These are phyloP conservation scores for Tringa solitaria DNA, from an alignment of 2,113 vertebrate genomes.

Conservation along the genomic window DNA sequence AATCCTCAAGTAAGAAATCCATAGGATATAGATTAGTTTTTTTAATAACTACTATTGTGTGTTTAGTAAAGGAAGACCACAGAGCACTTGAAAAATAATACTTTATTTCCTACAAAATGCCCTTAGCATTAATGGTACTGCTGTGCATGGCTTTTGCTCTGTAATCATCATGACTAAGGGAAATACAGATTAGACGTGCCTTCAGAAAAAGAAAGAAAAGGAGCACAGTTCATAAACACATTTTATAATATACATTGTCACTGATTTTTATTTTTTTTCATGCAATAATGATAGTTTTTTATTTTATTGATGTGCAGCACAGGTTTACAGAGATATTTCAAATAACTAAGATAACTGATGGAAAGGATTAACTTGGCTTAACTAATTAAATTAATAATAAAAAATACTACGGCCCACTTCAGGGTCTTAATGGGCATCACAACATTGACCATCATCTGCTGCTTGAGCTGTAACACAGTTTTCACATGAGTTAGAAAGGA, in stretches of 20 bases:
- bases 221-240: not conserved
- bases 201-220: not conserved
- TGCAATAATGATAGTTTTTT: not conserved
- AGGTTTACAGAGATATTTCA: not conserved
- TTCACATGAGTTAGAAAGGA: not conserved
- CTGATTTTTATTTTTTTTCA: not conserved
- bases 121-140: not conserved
- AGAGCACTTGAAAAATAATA: not conserved
- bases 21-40: not conserved
- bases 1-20: not conserved
- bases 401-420: not conserved
- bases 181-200: not conserved
- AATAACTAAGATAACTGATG: not conserved
- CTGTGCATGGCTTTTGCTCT: not conserved
- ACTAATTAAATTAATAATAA: not conserved
- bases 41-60: not conserved
- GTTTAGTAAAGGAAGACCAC: not conserved
- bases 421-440: not conserved
- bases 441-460: not conserved
- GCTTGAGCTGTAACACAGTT: not conserved
- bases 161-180: not conserved
- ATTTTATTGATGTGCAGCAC: not conserved
- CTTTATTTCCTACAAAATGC: not conserved
- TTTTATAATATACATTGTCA: not conserved
- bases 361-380: not conserved